Conservation (phyloP, 2,797 vertebrate species). For the Aldrovandia affinis region DNA sequence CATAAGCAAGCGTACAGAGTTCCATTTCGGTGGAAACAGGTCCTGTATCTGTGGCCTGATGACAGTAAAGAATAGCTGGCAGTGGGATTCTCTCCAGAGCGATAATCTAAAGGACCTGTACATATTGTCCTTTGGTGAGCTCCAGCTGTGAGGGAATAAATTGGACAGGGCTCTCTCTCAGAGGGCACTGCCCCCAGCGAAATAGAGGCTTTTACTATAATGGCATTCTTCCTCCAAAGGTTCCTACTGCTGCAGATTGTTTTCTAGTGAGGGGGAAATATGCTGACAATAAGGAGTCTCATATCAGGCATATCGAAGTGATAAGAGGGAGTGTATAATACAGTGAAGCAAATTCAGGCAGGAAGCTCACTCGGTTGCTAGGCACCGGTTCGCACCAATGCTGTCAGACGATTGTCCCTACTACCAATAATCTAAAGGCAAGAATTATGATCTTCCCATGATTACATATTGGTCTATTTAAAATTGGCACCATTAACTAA, state of each 20-base stretch:
- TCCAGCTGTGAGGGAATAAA: not conserved
- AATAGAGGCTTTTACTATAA: conserved; percentile 24
- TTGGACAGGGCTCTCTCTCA: conserved; percentile 2
- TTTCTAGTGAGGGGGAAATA: conserved; percentile 3
- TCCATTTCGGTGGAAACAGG: conserved; percentile 25
- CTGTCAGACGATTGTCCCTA: not conserved
- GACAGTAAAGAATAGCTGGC: conserved; percentile 6
- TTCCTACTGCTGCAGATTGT: conserved; percentile 8
- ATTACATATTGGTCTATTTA: not conserved
- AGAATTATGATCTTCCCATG: not conserved
- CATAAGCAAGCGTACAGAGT: conserved; percentile 7
- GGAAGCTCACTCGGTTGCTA: not conserved
- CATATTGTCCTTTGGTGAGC: conserved; percentile 1
- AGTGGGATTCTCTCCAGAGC: conserved; percentile 30
- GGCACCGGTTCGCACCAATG: not conserved
- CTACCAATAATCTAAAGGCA: not conserved
- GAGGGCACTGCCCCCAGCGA: conserved; percentile 20
- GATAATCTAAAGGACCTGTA: conserved; percentile 4
- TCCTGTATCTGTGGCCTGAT: not conserved
- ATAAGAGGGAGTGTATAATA: not conserved
- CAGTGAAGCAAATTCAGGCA: not conserved
- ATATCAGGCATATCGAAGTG: not conserved
- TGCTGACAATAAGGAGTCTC: conserved; percentile 23
- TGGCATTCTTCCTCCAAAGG: conserved; percentile 12
- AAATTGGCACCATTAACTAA: too few species aligned